Conservation (phyloP, 2,113 vertebrate genomes). For the Haemorhous mexicanus region DNA sequence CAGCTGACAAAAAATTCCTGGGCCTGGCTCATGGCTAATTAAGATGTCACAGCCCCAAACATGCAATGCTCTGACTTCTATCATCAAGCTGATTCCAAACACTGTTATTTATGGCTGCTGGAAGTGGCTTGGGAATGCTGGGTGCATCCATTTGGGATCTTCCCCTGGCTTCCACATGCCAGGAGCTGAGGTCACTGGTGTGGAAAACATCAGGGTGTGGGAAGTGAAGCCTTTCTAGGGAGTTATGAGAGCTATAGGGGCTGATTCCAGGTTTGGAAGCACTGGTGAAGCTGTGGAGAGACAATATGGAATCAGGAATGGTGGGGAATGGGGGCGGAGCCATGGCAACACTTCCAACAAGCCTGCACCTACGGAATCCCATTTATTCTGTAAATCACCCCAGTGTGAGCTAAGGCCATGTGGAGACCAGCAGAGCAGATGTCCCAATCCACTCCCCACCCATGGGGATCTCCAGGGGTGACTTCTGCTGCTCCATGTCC, state of each 20-base stretch:
- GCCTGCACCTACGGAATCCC: neutral
- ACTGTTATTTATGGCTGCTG: neutral
- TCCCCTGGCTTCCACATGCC: neutral
- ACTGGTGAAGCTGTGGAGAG: neutral
- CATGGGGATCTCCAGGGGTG: neutral
- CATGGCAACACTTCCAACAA: accelerated
- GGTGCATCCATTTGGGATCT: neutral
- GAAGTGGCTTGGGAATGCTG: neutral
- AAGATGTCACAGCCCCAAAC: neutral
- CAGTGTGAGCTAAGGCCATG: neutral
- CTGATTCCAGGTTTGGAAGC: accelerated
- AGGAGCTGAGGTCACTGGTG: neutral
- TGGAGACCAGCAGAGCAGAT: neutral
- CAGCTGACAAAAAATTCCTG: neutral
- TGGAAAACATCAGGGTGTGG: neutral
- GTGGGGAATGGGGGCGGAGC: neutral
- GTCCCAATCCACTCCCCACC: neutral
- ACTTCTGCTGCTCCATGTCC: accelerated
- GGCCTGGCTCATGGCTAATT: neutral
- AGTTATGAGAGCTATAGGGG: neutral
- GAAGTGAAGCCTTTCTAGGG: neutral
- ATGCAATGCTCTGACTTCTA: neutral
- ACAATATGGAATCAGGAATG: neutral
- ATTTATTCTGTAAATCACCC: accelerated
- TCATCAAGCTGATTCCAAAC: neutral